A percentile compares a stretch with the other conserved stretches of the same genome.
These are phyloP conservation scores for Eudemis profundana DNA, from an alignment of 2,888 invertebrate species.

Conservation along the genomic window DNA sequence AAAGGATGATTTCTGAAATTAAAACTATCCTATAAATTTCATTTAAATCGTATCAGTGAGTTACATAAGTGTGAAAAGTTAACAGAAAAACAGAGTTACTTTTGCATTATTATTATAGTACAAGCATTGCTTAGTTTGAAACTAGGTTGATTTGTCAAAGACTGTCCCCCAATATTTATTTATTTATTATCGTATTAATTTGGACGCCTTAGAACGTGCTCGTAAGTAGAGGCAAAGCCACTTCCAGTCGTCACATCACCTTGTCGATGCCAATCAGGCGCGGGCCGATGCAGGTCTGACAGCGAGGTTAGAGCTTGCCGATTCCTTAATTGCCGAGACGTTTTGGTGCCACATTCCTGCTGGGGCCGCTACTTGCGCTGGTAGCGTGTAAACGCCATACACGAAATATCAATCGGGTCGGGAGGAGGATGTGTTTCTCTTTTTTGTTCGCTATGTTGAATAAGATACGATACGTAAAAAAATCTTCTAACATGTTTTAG, in stretches of 20 bases:
- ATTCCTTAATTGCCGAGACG: conserved; percentile 85
- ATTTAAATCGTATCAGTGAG: no score
- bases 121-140: no score
- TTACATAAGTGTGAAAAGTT: no score
- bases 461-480: background rate
- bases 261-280: conserved; percentile 74
- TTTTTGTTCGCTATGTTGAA: background rate
- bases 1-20: no score
- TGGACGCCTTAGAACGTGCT: no score
- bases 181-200: no score
- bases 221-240: background rate
- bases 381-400: conserved; percentile 53
- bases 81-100: no score
- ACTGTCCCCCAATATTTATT: no score
- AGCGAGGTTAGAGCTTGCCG: conserved; percentile 84
- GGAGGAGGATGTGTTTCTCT: conserved; percentile 37
- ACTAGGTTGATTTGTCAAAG: no score
- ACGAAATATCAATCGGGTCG: conserved; percentile 51
- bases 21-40: no score
- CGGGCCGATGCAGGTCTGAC: conserved; percentile 77
- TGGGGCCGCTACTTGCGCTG: conserved; percentile 67
- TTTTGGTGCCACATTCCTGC: conserved; percentile 82
- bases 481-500: background rate
- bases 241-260: background rate
- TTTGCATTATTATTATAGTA: no score